Evolutionary conservation across 1,140 invertebrate species (phyloP), one percentile per base, ranked within the genome.

Genomic region (Coptotermes formosanus): DNA sequence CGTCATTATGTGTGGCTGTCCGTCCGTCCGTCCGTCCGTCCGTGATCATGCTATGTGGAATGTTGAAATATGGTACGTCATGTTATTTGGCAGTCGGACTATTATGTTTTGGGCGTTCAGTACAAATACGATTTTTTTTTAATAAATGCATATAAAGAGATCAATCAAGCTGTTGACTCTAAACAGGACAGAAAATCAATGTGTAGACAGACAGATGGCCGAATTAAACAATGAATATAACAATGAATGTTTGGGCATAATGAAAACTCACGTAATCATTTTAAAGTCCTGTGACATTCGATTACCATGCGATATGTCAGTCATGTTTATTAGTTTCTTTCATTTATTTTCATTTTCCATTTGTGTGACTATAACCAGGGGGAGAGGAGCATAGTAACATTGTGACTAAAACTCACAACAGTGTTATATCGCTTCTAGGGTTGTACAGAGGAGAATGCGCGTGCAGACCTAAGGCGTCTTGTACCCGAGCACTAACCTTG

Each of bases 111-210:
- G 64, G 25, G 25, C 30, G 64, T 75, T 30, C n/a, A 75, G 14
- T 75, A 75, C 64, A 75, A 75, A 75, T 75, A n/a, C 25, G 64
- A 75, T 75, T 9, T 55, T 75, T 75, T 75, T 75, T 75, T n/a
- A 75, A 75, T 75, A 30, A 30, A n/a, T 7, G 19, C n/a, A 8
- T 25, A 75, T 75, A 30, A 75, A 75, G 64, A 14, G 64, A 75
- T n/a, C 64, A 75, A 75, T 75, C 25, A 75, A 75, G 30, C 64
- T 30, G n/a, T 75, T 30, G 4, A 30, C 8, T 75, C 8, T n/a
- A 75, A 75, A 75, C 64, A 75, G 64, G 25, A 75, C 16, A n/a
- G 64, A 3, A 75, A 30, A n/a, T 30, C 25, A 75, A 14, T 75
- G 25, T 7, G n/a, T 30, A 14, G 64, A 30, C 64, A 16, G 64